Evolutionary conservation across 2,797 vertebrate genomes (phyloP), one percentile per base, ranked within the genome.

Genomic region (Steatocranus sp.): DNA sequence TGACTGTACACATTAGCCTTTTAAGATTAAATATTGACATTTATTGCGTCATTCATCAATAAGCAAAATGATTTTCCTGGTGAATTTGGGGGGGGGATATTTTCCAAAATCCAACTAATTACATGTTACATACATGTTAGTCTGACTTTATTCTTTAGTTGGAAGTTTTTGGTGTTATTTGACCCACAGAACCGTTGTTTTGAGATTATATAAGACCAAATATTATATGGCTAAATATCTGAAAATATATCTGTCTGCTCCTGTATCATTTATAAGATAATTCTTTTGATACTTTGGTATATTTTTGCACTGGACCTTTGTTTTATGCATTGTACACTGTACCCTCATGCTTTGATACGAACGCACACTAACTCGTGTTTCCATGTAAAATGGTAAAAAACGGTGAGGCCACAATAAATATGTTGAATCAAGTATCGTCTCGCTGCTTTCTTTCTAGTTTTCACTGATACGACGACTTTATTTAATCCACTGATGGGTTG

Each of bases 261-360:
- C 27, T 78, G 36, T 88, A 15, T 34, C 61, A 34, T 81, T 63
- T 63, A 50, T 61, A 30, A 84, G 66, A 73, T 76, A 49, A 58
- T 82, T 77, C 7, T 70, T 58, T 82, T 73, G 68, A 73, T 73
- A 73, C 68, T 48, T 50, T 83, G 63, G 36, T 70, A 34, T 75
- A 81, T 68, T 87, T 91, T 92, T 94, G 92, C 94, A 94, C 94
- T 94, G 92, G 91, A 94, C 83, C 81, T 86, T 18, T 90, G 75
- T 87, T 80, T 87, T 80, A 81, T 84, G 87, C 56, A 61, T 85
- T 30, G 38, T 85, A 61, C 87, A 91, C 90, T 94, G 91, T 88
- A 89, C 41, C 79, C 27, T 78, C 32, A 81, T 82, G 86, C 82
- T 84, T 89, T 87, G 70, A 87, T 66, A 78, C 70, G 38, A 88